A percentile compares a stretch with the other conserved stretches of the same genome.
These are phyloP conservation scores for Pseudomugil gertrudae DNA, from an alignment of 2,797 vertebrate genomes.

Conservation along the genomic window DNA sequence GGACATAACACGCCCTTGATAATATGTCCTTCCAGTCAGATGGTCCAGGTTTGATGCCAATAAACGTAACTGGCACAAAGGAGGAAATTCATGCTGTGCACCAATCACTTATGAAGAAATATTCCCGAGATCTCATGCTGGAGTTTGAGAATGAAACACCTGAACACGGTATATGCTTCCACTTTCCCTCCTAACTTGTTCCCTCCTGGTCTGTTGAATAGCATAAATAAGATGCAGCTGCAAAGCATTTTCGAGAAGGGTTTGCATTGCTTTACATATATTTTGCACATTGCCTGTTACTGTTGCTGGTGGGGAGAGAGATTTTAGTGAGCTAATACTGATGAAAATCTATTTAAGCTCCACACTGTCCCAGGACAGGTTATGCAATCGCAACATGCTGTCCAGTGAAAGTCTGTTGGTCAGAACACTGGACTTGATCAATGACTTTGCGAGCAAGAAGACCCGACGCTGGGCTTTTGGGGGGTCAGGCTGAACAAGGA, in stretches of 20 bases:
- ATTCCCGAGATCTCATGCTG: too few species aligned
- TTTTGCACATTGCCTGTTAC: background rate
- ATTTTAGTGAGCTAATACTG: background rate
- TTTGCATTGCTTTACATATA: background rate
- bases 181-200: background rate
- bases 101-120: too few species aligned
- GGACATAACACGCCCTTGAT: too few species aligned
- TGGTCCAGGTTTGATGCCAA: too few species aligned
- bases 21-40: too few species aligned
- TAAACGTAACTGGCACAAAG: too few species aligned
- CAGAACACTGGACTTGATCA: too few species aligned
- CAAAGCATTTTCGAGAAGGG: background rate
- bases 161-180: background rate
- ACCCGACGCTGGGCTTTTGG: too few species aligned
- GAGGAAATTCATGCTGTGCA: too few species aligned
- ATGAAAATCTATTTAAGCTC: background rate
- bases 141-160: background rate
- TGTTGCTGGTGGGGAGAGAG: slow-evolving; percentile 5
- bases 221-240: background rate
- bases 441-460: too few species aligned
- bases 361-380: background rate
- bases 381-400: background rate
- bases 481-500: too few species aligned
- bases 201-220: too few species aligned
- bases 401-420: background rate